Percentiles rank a stretch among this genome's conserved stretches.
Conservation (phyloP, 2,113 vertebrate species). For the Rhinopithecus roxellana region DNA sequence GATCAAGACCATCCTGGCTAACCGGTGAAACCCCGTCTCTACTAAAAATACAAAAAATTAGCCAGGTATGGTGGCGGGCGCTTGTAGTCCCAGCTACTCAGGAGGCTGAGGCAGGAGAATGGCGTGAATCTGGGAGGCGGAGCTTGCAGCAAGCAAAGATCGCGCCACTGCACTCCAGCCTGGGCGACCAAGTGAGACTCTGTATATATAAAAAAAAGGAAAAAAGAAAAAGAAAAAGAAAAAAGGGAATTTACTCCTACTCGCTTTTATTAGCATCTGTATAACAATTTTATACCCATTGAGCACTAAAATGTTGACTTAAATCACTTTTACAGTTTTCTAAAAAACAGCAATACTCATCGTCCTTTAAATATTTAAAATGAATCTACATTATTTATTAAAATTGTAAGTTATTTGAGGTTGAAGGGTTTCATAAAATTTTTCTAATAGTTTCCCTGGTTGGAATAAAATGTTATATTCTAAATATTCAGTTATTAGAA, state of each 20-base stretch:
- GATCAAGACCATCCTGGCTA: too few species aligned
- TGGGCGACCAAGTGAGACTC: too few species aligned
- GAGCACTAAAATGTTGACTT: not conserved
- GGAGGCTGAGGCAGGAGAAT: too few species aligned
- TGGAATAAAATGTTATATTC: constrained; percentile 38
- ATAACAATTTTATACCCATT: not conserved
- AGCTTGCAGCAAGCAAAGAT: too few species aligned
- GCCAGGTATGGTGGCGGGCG: too few species aligned
- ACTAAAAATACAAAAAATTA: too few species aligned
- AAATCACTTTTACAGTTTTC: not conserved
- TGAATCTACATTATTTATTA: constrained; percentile 31
- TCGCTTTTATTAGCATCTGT: not conserved
- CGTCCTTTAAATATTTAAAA: constrained; percentile 11
- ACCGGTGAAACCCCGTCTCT: too few species aligned
- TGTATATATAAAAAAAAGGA: too few species aligned
- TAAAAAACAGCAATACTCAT: not conserved
- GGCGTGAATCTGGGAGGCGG: too few species aligned
- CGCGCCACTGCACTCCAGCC: too few species aligned
- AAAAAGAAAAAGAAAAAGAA: too few species aligned
- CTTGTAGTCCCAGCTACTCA: too few species aligned
- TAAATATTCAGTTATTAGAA: constrained; percentile 35
- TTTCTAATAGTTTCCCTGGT: not conserved
- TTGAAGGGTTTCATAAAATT: not conserved
- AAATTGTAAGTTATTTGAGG: not conserved
- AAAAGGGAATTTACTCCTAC: not conserved